Evolutionary conservation across 2,888 invertebrate species (phyloP).

Genomic region (Acronicta leporina): DNA sequence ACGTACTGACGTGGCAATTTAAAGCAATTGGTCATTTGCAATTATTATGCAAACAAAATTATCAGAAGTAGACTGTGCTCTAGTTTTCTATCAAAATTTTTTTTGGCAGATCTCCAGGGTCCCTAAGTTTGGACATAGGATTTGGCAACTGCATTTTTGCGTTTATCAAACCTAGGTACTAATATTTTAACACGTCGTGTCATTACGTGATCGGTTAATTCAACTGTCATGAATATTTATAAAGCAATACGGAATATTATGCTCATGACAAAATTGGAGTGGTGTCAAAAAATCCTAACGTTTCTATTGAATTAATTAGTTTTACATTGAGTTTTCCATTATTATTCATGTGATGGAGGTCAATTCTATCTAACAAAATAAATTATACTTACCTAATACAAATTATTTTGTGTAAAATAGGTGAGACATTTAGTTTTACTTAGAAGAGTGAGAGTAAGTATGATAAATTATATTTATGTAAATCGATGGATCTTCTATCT

Average conservation of each 20-base stretch:
- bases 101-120: slow-evolving; percentile 6
- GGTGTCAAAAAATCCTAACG: slow-evolving; percentile 20
- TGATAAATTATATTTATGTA: too few relatives aligned
- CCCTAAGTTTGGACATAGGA: not conserved
- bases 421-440: not conserved
- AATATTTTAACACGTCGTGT: not conserved
- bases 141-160: slow-evolving; percentile 8
- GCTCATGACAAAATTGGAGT: slow-evolving; percentile 1
- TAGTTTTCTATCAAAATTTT: slow-evolving; percentile 23
- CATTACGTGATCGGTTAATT: slow-evolving; percentile 4
- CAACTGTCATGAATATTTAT: slow-evolving; percentile 14
- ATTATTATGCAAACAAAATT: slow-evolving; percentile 47
- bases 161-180: not conserved
- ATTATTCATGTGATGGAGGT: slow-evolving; percentile 25
- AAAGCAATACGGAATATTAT: slow-evolving; percentile 14
- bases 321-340: slow-evolving; percentile 29
- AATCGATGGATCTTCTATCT: too few relatives aligned
- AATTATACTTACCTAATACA: not conserved
- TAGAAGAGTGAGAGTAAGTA: too few relatives aligned
- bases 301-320: slow-evolving; percentile 33
- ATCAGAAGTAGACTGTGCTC: slow-evolving; percentile 32
- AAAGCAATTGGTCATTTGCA: slow-evolving; percentile 46
- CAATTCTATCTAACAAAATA: slow-evolving; percentile 3
- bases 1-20: slow-evolving; percentile 48
- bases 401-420: not conserved